Evolutionary conservation across 2,888 invertebrate genomes (phyloP), one percentile per base, ranked within the genome.

Genomic region (Dilophus febrilis): DNA sequence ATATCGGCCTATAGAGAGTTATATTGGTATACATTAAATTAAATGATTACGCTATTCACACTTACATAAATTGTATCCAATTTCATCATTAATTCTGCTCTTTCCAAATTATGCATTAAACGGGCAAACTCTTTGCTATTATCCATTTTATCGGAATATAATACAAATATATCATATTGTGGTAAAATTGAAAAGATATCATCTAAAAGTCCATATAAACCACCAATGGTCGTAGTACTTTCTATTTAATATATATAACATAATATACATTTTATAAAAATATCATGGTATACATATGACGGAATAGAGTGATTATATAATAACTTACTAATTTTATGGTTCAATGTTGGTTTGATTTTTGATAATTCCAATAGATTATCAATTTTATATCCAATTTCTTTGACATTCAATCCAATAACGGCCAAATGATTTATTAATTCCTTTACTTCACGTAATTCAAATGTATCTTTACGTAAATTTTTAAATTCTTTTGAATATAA

Each of bases 71-170:
- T 50, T 44, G 53, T 54, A 37, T 50, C 48, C 30, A 59, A 45
- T 37, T 60, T 54, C 44, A 48, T 51, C 11, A 50, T 51, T 45
- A 61, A 61, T 43, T 50, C 51, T 19, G 55, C 53, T 38, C 53
- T 55, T 43, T 55, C 54, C 46, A 61, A 50, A 44, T 51, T 55
- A 43, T 58, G 51, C 43, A 59, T 51, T 18, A 61, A 53, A 40
- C 52, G 53, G n/a, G 53, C 49, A 48, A 61, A 60, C 44, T 55
- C 52, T 44, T 52, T 51, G 48, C 53, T 56, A 46, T 53, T 50
- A 42, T 61, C 60, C 40, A 55, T 53, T 51, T 59, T 60, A 44
- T 58, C 58, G 48, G 59, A 58, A 49, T 59, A 61, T 31, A 55
- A 49, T 37, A 57, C 51, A 43, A 59, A 46, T 46, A 61, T 55